Percentiles rank a stretch among this genome's conserved stretches.
Evolutionary conservation across 2,113 vertebrate genomes (phyloP).

Genomic region (Propithecus coquereli): DNA sequence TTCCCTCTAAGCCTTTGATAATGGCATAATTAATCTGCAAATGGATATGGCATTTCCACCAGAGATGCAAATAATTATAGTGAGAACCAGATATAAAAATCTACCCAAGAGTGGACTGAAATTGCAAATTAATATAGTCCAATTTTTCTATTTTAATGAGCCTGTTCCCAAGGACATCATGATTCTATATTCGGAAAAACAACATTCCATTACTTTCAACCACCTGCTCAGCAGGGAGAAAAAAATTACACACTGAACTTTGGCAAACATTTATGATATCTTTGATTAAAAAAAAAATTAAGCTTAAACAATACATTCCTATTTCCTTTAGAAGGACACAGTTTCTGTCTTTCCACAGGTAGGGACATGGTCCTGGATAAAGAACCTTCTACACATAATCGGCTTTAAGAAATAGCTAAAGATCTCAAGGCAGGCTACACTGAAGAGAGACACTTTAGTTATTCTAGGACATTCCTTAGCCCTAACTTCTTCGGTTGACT

Average conservation of each 20-base stretch:
- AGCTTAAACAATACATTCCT: neutral
- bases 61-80: slow-evolving; percentile 35
- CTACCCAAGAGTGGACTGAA: slow-evolving; percentile 15
- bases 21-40: slow-evolving; percentile 40
- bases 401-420: neutral
- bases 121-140: slow-evolving; percentile 43
- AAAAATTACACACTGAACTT: neutral
- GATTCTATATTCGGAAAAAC: slow-evolving; percentile 56
- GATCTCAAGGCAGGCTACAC: neutral
- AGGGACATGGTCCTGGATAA: neutral
- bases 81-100: slow-evolving; percentile 30
- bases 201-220: slow-evolving; percentile 43
- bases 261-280: slow-evolving; percentile 22
- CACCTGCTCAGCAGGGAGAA: slow-evolving; percentile 32
- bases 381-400: neutral
- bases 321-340: neutral
- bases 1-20: slow-evolving; percentile 40
- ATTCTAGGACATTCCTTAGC: neutral
- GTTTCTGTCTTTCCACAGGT: neutral
- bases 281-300: slow-evolving; percentile 4
- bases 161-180: slow-evolving; percentile 39
- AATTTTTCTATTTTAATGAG: slow-evolving; percentile 52
- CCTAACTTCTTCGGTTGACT: neutral
- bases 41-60: slow-evolving; percentile 43
- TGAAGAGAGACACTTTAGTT: neutral